Base-by-base conservation (phyloP, 2,113 vertebrate genomes). In the Ictalurus punctatus region DNA sequence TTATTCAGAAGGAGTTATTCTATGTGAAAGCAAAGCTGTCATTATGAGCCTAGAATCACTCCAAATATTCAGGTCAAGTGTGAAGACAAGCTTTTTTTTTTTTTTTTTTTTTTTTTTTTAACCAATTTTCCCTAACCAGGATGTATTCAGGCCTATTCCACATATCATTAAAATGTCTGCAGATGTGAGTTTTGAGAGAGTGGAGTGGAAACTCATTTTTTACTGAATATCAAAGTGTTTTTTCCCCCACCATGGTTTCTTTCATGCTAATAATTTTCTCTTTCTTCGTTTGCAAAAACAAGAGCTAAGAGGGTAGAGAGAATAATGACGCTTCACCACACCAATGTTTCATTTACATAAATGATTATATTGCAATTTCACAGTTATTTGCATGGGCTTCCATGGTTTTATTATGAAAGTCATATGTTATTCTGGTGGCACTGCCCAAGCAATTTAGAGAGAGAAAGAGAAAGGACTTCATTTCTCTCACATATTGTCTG, bases 351-450 rank as follows among this genome's bases (percentile, higher is more conserved):
- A 93, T 95, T 94, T 94, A 87, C 93, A 95, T 94, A 94, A 93
- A 92, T 94, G 88, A 94, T 94, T 94, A 93, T 93, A 92, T 92
- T 93, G 91, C 92, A 93, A 91, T 94, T 93, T 93, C 92, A 92
- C 91, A 92, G 90, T 92, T 92, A 93, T 95, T 94, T 93, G 91
- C 93, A 93, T 93, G 91, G 91, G 86, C 90, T 92, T 92, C 89
- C 83, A 58, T 86, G 86, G 91, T 89, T 90, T 86, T 92, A 89
- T 93, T 93, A 94, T 93, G 92, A 94, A 93, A 93, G 91, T 91
- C 81, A 83, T 93, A 93, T 85, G 93, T 94, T 93, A 93, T 93
- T 91, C 89, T 90, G 91, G 87, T 91, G 89, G 63, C 83, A 78
- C 90, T 92, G 92, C 92, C 89, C 91, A 87, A 87, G 90, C 89